Conservation (phyloP, 1,140 invertebrate species). For the Trachymyrmex septentrionalis region DNA sequence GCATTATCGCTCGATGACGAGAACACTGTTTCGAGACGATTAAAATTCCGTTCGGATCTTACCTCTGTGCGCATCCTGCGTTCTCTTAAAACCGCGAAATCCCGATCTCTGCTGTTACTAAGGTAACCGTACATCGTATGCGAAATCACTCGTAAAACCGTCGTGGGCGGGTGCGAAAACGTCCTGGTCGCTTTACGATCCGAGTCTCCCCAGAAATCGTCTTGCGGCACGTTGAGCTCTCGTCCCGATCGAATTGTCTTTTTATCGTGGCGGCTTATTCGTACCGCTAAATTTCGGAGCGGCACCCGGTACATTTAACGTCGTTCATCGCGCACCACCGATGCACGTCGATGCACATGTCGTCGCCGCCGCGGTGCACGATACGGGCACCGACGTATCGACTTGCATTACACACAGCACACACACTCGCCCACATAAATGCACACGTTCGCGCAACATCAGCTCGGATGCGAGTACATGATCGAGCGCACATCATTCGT, state of each 20-base stretch:
- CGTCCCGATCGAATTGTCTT: slow-evolving; percentile 54
- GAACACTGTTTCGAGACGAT: slow-evolving; percentile 5
- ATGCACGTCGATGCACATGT: slow-evolving; percentile 55
- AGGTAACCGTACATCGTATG: slow-evolving; percentile 64
- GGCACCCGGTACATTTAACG: slow-evolving; percentile 55
- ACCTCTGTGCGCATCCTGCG: not conserved
- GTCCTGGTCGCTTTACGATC: slow-evolving; percentile 52
- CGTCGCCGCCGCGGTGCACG: slow-evolving; percentile 35
- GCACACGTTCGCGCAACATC: not conserved
- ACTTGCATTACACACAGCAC: slow-evolving; percentile 33
- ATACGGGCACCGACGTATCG: slow-evolving; percentile 46
- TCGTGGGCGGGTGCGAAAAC: slow-evolving; percentile 24
- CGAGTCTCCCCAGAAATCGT: slow-evolving; percentile 41
- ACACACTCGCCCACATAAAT: not conserved
- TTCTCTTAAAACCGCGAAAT: slow-evolving; percentile 62
- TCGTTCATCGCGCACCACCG: slow-evolving; percentile 35
- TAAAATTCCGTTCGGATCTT: slow-evolving; percentile 48
- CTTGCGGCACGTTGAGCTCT: slow-evolving; percentile 25
- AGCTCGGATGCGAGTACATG: slow-evolving; percentile 12
- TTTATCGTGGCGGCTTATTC: slow-evolving; percentile 59
- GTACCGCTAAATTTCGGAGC: slow-evolving; percentile 52
- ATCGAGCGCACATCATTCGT: slow-evolving; percentile 42
- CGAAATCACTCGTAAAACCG: slow-evolving; percentile 74
- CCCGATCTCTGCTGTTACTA: slow-evolving; percentile 49
- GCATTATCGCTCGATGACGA: not conserved